Evolutionary conservation across 1,140 invertebrate species (phyloP).

Genomic region (Coelopa frigida): DNA sequence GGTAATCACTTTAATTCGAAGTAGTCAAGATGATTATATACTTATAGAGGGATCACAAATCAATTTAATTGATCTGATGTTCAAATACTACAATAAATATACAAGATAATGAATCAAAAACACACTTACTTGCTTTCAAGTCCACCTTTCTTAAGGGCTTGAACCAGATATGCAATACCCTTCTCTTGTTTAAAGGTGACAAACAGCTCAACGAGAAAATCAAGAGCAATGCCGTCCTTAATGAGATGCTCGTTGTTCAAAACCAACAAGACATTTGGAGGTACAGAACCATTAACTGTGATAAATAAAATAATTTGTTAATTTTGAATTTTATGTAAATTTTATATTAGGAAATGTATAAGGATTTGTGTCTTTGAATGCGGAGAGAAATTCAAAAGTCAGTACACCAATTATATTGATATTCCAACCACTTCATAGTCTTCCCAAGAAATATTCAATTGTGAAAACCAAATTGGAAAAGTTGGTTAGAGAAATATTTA

Average conservation of each 20-base stretch:
- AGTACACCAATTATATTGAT: slow-evolving; percentile 40
- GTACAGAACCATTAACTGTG: slow-evolving; percentile 72
- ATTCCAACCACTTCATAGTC: slow-evolving; percentile 12
- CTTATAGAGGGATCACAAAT: too few relatives aligned
- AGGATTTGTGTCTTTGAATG: slow-evolving; percentile 37
- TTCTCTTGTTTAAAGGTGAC: slow-evolving; percentile 86
- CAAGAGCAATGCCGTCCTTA: slow-evolving; percentile 88
- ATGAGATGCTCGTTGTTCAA: slow-evolving; percentile 86
- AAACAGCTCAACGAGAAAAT: slow-evolving; percentile 89
- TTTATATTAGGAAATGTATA: slow-evolving; percentile 19
- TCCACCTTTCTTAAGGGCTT: slow-evolving; percentile 79
- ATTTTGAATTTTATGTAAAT: background rate
- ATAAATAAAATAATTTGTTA: too few relatives aligned
- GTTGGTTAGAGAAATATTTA: slow-evolving; percentile 7
- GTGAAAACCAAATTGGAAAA: slow-evolving; percentile 22
- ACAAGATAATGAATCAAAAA: background rate
- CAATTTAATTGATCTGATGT: too few relatives aligned
- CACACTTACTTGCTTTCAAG: slow-evolving; percentile 62
- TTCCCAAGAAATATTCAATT: slow-evolving; percentile 12
- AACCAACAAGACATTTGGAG: slow-evolving; percentile 74
- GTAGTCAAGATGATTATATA: too few relatives aligned
- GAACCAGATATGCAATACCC: slow-evolving; percentile 75
- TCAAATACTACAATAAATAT: too few relatives aligned
- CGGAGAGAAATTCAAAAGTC: slow-evolving; percentile 30
- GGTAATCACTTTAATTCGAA: too few relatives aligned